Evolutionary conservation across 2,888 invertebrate genomes (phyloP), one percentile per base, ranked within the genome.

Genomic region (Drosophila nr. perissopoda): DNA sequence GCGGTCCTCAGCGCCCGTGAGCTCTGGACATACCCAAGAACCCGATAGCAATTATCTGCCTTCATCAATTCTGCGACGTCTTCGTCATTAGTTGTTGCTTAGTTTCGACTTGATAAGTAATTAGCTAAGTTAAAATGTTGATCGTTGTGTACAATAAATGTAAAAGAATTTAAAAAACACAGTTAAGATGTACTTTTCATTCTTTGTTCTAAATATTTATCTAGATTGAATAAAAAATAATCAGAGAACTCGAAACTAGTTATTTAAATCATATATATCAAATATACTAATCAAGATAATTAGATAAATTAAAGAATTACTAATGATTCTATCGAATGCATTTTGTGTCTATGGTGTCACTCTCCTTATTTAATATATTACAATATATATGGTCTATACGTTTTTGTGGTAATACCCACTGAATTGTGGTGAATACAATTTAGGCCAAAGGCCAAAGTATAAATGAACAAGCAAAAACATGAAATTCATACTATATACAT

Each of bases 1-100:
- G 11, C 79, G 76, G 40, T 78, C 89, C 1, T n/a, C 73, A 36
- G 73, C 74, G 13, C 90, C 90, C 0, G 75, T 58, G 0, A 63
- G 49, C 0, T 64, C 53, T 18, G 77, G 63, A 11, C 73, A 63
- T 2, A 29, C 62, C 0, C 80, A 75, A 33, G 68, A 67, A n/a
- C 89, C 91, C 27, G 78, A 82, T 4, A 73, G 66, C 65, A 74
- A 82, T 62, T 91, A 91, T 64, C 62, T 91, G 57, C 91, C 91
- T 0, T 72, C 91, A 25, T 83, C 85, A 21, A 78, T 91, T n/a
- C 70, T 91, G 38, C 80, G 78, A 52, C 90, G 89, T 11, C 77
- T 90, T 40, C 90, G 89, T 21, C 73, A 64, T 52, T 87, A 73
- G 31, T 29, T 59, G 40, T 21, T 45, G 38, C 42, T 59, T 67